Percentiles rank a stretch among this genome's conserved stretches.
These are phyloP conservation scores for Poecilia velifera DNA, from an alignment of 2,797 vertebrate species.

Conservation along the genomic window DNA sequence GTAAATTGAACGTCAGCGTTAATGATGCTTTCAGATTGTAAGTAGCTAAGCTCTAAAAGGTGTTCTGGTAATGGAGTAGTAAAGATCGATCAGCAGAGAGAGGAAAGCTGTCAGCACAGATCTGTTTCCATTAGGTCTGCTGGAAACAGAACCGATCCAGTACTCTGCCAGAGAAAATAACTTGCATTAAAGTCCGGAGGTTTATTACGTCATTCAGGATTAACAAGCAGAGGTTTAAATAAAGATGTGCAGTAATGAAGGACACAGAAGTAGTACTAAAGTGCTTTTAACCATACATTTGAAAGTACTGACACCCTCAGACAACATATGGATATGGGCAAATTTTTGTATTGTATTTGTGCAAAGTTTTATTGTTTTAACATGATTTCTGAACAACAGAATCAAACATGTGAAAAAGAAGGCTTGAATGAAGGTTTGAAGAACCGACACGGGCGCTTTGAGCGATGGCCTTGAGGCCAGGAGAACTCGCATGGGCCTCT, in stretches of 20 bases:
- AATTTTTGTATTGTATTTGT: neutral
- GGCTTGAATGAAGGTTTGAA: neutral
- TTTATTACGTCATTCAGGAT: neutral
- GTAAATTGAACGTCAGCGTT: slow-evolving; percentile 32
- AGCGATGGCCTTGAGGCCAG: neutral
- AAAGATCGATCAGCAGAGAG: slow-evolving; percentile 31
- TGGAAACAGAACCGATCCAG: slow-evolving; percentile 3
- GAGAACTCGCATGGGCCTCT: neutral
- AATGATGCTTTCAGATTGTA: slow-evolving; percentile 23
- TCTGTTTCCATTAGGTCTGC: slow-evolving; percentile 8
- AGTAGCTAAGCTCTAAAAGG: slow-evolving; percentile 2
- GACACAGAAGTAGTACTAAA: neutral
- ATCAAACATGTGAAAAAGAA: no score
- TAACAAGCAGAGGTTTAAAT: neutral
- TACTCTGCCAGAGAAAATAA: neutral
- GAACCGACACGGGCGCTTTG: neutral
- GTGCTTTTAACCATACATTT: neutral
- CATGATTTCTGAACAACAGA: neutral
- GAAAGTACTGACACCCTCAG: neutral
- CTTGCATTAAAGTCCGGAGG: neutral
- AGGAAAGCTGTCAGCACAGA: slow-evolving; percentile 10
- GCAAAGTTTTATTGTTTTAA: neutral
- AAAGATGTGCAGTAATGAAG: no score
- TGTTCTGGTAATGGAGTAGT: slow-evolving; percentile 21
- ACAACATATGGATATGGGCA: neutral